A percentile compares a stretch with the other conserved stretches of the same genome.
These are phyloP conservation scores for Medauroidea extradentata DNA, from an alignment of 1,140 invertebrate genomes.

Conservation along the genomic window DNA sequence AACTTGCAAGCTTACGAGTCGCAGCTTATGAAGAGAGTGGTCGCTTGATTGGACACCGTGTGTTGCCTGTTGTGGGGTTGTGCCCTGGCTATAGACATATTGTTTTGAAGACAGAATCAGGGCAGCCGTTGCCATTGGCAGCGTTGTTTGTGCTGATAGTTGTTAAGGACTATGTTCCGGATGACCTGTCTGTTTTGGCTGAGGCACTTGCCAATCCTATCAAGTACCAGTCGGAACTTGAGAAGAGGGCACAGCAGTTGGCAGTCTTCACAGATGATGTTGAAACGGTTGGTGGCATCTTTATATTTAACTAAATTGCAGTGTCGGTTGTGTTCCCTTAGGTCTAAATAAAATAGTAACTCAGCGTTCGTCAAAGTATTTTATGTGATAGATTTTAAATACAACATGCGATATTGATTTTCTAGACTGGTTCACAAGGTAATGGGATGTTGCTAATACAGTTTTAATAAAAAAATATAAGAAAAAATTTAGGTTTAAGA, in stretches of 20 bases:
- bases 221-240: slow-evolving; percentile 90
- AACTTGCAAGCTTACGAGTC: slow-evolving; percentile 91
- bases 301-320: too few species aligned
- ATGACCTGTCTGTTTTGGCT: slow-evolving; percentile 88
- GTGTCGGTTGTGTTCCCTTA: too few species aligned
- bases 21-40: slow-evolving; percentile 96
- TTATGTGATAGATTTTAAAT: too few species aligned
- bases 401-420: too few species aligned
- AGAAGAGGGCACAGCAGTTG: slow-evolving; percentile 88
- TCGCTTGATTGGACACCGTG: slow-evolving; percentile 90
- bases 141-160: slow-evolving; percentile 89
- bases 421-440: too few species aligned
- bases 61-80: slow-evolving; percentile 91
- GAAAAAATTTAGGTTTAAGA: too few species aligned
- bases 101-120: slow-evolving; percentile 84
- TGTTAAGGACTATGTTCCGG: slow-evolving; percentile 96
- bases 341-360: too few species aligned
- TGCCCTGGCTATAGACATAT: slow-evolving; percentile 93
- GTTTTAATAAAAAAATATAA: too few species aligned
- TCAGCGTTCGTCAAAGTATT: too few species aligned
- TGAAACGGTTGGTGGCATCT: slow-evolving; percentile 1
- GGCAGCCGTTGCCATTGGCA: slow-evolving; percentile 84
- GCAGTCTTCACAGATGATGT: slow-evolving; percentile 82
- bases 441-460: too few species aligned
- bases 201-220: slow-evolving; percentile 97